Base-by-base conservation (phyloP, 2,113 vertebrate species). In the Crotophaga sulcirostris region DNA sequence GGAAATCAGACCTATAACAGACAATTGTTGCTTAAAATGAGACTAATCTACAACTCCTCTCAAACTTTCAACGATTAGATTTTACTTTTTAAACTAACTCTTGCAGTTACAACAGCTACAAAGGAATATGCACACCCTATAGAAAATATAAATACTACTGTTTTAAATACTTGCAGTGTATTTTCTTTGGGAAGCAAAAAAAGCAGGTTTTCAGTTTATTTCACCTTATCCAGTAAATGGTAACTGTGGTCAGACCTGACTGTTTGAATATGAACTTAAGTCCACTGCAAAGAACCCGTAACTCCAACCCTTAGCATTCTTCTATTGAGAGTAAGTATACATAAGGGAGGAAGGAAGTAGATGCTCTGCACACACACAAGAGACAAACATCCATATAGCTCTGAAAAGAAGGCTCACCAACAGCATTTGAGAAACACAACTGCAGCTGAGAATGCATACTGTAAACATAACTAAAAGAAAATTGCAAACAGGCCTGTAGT, bases 391-490 rank as follows among this genome's bases (percentile, higher is more conserved):
- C 38, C 52, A 70, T 20, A 42, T 5, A 67, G 20, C 20, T 76
- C 42, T 89, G 34, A 31, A 66, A 89, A 84, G n/a, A 89, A 66
- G 25, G 13, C 38, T 83, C 44, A 24, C 47, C 44, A 85, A 74
- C 55, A 74, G 63, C 55, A 49, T 2, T 3, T 3, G 33, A 31
- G 38, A 89, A 79, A 62, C 56, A 69, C 14, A 89, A 69, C 36
- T 70, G 74, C 55, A 89, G 34, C 13, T 1, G 1, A 68, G 34
- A 33, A 24, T 0, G 2, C 9, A 59, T 1, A 4, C 34, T 68
- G 25, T 16, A 82, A 72, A 68, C 68, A 54, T 4, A 82, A 67
- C 6, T 23, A 25, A 59, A 51, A 81, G 5, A 87, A 64, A 26
- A 29, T 16, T 42, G 38, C 26, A 72, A 77, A 62, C 12, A 42